phyloP scores from a whole-genome alignment of 2,113 vertebrate species.

The Ageneiosus marmoratus region DNA sequence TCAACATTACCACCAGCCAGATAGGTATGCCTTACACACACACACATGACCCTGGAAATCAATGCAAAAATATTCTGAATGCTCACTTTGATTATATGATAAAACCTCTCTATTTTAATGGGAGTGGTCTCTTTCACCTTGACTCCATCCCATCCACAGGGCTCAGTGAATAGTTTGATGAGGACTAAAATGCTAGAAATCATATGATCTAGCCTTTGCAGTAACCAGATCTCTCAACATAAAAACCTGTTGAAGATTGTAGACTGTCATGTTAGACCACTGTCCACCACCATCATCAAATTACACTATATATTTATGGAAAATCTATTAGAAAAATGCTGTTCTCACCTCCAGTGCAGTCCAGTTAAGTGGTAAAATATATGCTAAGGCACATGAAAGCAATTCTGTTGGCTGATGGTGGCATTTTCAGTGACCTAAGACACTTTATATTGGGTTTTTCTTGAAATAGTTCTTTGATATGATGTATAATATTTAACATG shows the following conservation, averaged over 20 bases:
- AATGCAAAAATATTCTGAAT: background rate
- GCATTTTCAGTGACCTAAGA: background rate
- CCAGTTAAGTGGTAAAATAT: background rate
- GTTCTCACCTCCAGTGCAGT: background rate
- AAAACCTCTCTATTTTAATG: background rate
- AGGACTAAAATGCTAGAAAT: background rate
- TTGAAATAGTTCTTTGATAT: background rate
- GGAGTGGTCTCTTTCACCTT: background rate
- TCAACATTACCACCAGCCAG: constrained; percentile 99
- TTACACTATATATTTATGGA: background rate
- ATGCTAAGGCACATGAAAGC: background rate
- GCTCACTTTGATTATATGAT: background rate
- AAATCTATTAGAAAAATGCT: background rate
- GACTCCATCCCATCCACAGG: background rate
- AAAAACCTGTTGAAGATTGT: background rate
- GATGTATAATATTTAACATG: background rate
- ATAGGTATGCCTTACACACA: constrained; percentile 79
- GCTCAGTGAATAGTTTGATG: background rate
- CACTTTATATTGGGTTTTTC: background rate
- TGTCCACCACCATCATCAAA: background rate
- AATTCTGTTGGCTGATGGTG: background rate
- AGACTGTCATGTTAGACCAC: background rate
- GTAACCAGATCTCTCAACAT: background rate
- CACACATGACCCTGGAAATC: background rate
- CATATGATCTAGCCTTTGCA: background rate